Evolutionary conservation across 2,888 invertebrate species (phyloP).

Genomic region (Barypeithes pellucidus): DNA sequence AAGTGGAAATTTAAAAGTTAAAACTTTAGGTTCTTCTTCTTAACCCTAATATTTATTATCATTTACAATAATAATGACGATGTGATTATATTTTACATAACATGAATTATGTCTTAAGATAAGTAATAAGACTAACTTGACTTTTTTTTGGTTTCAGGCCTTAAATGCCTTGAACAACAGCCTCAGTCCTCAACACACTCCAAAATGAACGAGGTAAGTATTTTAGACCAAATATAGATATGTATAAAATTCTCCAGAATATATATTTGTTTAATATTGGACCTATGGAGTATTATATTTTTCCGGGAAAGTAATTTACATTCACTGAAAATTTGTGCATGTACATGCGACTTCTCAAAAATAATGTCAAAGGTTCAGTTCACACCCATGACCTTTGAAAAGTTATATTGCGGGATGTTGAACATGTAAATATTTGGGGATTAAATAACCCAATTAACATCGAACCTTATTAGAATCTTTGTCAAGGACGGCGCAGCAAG

Average conservation of each 20-base stretch:
- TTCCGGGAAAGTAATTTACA: neutral
- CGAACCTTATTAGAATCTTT: too few species aligned
- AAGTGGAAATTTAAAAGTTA: too few species aligned
- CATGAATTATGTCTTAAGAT: too few species aligned
- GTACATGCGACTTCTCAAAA: neutral
- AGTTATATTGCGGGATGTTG: neutral
- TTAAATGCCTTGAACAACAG: slow-evolving; percentile 66
- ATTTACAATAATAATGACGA: too few species aligned
- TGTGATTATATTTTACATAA: too few species aligned
- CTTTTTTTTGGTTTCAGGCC: slow-evolving; percentile 63
- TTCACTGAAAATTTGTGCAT: neutral
- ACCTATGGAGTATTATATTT: neutral
- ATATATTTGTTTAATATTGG: too few species aligned
- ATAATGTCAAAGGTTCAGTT: neutral
- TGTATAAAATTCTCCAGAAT: too few species aligned
- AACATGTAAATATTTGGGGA: neutral
- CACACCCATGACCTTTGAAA: neutral
- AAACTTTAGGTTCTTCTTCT: too few species aligned
- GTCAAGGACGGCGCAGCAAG: too few species aligned
- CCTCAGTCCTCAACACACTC: slow-evolving; percentile 60
- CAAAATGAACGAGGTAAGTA: slow-evolving; percentile 67
- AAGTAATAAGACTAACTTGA: neutral
- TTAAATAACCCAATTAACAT: too few species aligned
- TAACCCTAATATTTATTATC: too few species aligned
- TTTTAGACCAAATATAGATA: neutral